These are phyloP conservation scores for Fulmarus glacialis DNA, from an alignment of 2,113 vertebrate genomes.

Conservation along the genomic window DNA sequence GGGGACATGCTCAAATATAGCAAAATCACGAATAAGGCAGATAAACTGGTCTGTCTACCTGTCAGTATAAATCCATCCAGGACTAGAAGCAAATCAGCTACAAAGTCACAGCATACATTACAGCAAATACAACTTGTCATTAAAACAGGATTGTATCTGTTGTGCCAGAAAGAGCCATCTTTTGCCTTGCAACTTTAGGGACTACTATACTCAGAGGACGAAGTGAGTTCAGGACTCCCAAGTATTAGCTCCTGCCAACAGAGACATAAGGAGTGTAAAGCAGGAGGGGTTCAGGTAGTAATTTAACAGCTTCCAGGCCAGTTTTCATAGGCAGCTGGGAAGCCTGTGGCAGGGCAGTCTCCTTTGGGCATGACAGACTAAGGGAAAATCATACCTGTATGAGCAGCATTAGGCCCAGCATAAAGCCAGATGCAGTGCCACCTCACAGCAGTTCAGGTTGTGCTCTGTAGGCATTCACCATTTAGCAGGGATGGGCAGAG, in stretches of 20 bases:
- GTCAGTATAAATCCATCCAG: neutral
- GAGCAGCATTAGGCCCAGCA: neutral
- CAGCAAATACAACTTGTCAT: neutral
- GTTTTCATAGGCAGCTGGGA: neutral
- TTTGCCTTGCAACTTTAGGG: neutral
- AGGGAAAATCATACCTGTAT: accelerated
- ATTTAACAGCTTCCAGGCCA: neutral
- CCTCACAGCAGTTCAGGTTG: neutral
- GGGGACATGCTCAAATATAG: neutral
- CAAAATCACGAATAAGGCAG: neutral
- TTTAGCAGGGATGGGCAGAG: neutral
- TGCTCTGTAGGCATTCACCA: neutral
- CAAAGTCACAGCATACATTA: neutral
- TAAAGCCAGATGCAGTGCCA: neutral
- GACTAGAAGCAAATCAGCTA: neutral
- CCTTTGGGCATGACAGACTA: neutral
- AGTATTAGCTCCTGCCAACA: neutral
- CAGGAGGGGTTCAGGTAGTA: neutral
- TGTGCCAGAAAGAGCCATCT: neutral
- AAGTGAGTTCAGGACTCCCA: neutral
- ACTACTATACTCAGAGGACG: neutral
- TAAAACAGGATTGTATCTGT: neutral
- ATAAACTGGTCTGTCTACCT: neutral
- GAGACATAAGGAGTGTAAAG: neutral
- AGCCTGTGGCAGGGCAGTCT: neutral